These are phyloP conservation scores for Zhuqinia jingwanae DNA, from an alignment of 2,888 invertebrate species.

Conservation along the genomic window DNA sequence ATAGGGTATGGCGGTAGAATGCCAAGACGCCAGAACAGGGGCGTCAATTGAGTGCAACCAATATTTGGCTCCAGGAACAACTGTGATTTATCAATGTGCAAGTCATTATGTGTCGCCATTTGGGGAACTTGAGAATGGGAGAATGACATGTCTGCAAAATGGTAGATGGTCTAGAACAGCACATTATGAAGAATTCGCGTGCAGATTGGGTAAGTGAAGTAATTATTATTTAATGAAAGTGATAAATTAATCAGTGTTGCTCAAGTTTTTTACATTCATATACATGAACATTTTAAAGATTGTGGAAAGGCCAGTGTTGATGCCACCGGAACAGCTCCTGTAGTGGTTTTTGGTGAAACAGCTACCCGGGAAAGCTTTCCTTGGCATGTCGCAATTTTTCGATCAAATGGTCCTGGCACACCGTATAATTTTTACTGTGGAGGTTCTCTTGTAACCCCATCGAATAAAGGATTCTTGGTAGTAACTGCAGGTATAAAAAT, in stretches of 20 bases:
- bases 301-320: conserved; percentile 73
- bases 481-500: conserved; percentile 68
- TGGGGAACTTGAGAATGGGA: conserved; percentile 70
- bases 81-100: conserved; percentile 67
- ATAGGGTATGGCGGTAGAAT: conserved; percentile 69
- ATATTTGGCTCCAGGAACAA: conserved; percentile 55
- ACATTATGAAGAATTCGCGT: conserved; percentile 74
- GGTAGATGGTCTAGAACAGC: conserved; percentile 70
- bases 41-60: conserved; percentile 53
- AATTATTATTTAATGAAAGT: too few species aligned
- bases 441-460: conserved; percentile 70
- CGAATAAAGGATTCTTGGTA: conserved; percentile 72
- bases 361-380: conserved; percentile 72
- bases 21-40: conserved; percentile 70
- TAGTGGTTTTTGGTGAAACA: conserved; percentile 72
- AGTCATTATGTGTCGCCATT: conserved; percentile 64
- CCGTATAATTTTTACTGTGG: conserved; percentile 70
- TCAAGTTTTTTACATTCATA: too few species aligned
- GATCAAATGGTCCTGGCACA: conserved; percentile 68
- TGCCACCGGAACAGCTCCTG: conserved; percentile 54
- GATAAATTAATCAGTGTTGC: background rate
- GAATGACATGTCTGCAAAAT: conserved; percentile 67
- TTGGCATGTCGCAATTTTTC: conserved; percentile 74
- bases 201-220: conserved; percentile 68
- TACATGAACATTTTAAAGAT: conserved; percentile 44